Base-by-base conservation (phyloP, 2,888 invertebrate genomes). In the Koerneria pararmatus region DNA sequence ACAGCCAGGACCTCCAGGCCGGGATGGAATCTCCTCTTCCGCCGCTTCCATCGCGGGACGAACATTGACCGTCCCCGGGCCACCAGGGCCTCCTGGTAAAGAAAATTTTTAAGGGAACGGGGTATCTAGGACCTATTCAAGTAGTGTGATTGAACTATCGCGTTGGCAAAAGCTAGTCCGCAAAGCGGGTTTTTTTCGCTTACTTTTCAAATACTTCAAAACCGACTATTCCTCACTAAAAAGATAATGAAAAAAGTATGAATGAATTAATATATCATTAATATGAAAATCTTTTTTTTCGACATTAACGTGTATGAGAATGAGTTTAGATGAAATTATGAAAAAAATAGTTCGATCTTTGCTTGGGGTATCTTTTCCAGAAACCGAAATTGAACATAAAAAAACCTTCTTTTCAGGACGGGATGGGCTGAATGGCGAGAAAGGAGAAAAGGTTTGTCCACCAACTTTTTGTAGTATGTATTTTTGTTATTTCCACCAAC, bases 361-460 rank as follows among this genome's bases (percentile, higher is more conserved):
- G n/a, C n/a, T n/a, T n/a, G 19, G 15, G 24, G 8, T 61, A 24
- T 54, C 35, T 56, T 59, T 59, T 54, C 35, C 19, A 19, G 15
- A 15, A 54, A 59, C 54, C 54, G 15, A 53, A n/a, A n/a, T 19
- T 19, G 19, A 19, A 46, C 19, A 46, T n/a, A n/a, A n/a, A n/a
- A n/a, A n/a, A n/a, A n/a, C n/a, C n/a, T 29, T 35, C 1, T 1
- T 32, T 64, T 27, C 77, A 37, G 81, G 79, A 64, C 69, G 75
- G 41, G 78, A 78, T 58, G 81, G 79, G 41, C 66, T 75, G 41
- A 72, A 79, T 11, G 80, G 80, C 27, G 72, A 72, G 27, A 80
- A 79, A 62, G 80, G 80, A 64, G 79, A 80, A 61, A 80, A 80
- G 76, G 80, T 79, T 6, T 8, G 27, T 8, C n/a, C n/a, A n/a